These are phyloP conservation scores for Apostichopus leukothele DNA, from an alignment of 53 echinoderm and acorn worm species.

Conservation along the genomic window DNA sequence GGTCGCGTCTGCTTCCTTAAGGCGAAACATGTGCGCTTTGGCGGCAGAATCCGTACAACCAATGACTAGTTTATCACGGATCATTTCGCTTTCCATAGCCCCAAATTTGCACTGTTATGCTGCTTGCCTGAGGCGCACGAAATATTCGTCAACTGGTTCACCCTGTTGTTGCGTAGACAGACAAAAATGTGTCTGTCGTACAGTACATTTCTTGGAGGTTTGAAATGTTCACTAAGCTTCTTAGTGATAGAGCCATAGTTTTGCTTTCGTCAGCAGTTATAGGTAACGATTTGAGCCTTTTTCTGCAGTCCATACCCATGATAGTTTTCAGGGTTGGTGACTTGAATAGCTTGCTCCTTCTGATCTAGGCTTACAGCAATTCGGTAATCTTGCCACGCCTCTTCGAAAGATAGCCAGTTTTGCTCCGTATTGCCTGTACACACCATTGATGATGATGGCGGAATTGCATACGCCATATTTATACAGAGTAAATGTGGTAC, in stretches of 20 bases:
- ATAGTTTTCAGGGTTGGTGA: conserved; percentile 28
- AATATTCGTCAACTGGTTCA: conserved; percentile 19
- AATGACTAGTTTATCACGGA: not conserved
- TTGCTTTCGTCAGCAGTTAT: conserved; percentile 27
- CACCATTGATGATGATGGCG: no score
- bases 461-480: no score
- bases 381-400: conserved; percentile 3
- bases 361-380: conserved; percentile 44
- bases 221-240: conserved; percentile 36
- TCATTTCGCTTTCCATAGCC: conserved; percentile 22
- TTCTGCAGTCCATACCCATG: not conserved
- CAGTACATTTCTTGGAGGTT: conserved; percentile 28
- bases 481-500: no score
- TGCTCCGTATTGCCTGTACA: no score
- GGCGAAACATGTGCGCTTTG: conserved; percentile 2
- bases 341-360: conserved; percentile 28
- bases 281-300: no score
- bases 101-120: conserved; percentile 26
- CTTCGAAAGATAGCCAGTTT: not conserved
- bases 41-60: not conserved
- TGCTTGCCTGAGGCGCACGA: not conserved
- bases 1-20: conserved; percentile 44
- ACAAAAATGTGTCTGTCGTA: conserved; percentile 10
- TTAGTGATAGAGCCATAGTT: conserved; percentile 23
- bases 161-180: conserved; percentile 10